Evolutionary conservation across 2,888 invertebrate genomes (phyloP).

Genomic region (Patella depressa): DNA sequence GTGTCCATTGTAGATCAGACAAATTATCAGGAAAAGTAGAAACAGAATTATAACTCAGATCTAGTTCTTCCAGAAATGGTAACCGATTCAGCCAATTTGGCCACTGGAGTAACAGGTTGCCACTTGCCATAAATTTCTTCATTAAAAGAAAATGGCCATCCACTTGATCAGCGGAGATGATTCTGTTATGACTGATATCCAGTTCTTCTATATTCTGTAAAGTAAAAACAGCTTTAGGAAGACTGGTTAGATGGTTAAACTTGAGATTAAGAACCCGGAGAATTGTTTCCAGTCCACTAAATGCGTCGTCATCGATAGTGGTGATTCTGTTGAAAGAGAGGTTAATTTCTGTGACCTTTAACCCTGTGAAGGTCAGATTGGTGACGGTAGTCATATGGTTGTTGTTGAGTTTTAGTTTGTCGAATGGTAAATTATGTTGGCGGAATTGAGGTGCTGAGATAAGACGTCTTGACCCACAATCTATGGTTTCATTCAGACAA

Average conservation of each 20-base stretch:
- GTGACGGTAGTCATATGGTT: not conserved
- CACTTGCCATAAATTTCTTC: constrained; percentile 1
- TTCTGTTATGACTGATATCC: not conserved
- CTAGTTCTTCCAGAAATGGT: constrained; percentile 3
- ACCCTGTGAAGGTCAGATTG: not conserved
- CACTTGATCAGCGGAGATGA: not conserved
- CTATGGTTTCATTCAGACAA: not conserved
- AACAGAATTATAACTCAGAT: not conserved
- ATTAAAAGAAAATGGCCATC: not conserved
- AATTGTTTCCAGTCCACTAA: not conserved
- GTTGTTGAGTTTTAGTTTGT: not conserved
- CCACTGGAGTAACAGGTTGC: not conserved
- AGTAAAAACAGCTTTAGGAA: not conserved
- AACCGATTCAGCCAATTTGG: not conserved
- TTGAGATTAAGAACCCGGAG: not conserved
- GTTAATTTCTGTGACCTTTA: not conserved
- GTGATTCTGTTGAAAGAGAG: not conserved
- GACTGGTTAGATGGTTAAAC: not conserved
- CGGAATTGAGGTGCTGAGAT: not conserved
- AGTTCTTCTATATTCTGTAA: not conserved
- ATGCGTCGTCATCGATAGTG: not conserved
- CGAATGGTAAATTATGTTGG: not conserved
- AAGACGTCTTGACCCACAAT: not conserved
- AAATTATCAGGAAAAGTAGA: not conserved
- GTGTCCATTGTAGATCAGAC: not conserved